Percentiles rank a stretch among this genome's conserved stretches.
Conservation (phyloP, 2,797 vertebrate genomes). For the Hydrocynus forskahlii region DNA sequence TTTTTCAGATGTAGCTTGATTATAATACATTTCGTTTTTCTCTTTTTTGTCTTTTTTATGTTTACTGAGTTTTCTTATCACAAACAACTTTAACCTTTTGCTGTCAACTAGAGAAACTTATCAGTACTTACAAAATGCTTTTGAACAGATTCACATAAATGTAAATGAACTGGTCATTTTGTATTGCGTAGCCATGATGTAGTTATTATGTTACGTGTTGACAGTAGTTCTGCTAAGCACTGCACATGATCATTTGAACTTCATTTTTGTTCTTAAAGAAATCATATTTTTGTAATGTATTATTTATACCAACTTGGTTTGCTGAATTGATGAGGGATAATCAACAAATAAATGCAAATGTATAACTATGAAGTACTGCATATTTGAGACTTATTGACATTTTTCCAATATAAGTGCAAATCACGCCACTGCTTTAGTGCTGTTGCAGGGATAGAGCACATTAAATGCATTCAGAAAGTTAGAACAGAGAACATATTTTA, state of each 20-base stretch:
- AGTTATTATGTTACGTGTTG: not conserved
- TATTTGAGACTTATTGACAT: not conserved
- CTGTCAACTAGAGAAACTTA: not conserved
- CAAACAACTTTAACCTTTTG: not conserved
- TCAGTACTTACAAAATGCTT: not conserved
- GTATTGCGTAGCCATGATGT: not conserved
- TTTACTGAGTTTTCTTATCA: not conserved
- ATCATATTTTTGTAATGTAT: not conserved
- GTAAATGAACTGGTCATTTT: not conserved
- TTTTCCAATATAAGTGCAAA: no score
- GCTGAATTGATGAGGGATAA: not conserved
- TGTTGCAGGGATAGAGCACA: not conserved
- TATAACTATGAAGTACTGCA: not conserved
- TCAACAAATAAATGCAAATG: not conserved
- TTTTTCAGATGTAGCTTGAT: not conserved
- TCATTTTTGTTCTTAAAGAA: not conserved
- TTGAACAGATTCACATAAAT: not conserved
- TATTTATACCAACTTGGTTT: not conserved
- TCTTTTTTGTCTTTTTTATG: not conserved
- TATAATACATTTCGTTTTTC: not conserved
- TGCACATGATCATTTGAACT: no score
- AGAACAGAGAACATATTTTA: not conserved
- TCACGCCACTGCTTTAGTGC: not conserved
- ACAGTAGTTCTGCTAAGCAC: not conserved
- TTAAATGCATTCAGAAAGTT: not conserved